Conservation (phyloP, 2,113 vertebrate genomes). For the Dromiciops gliroides region DNA sequence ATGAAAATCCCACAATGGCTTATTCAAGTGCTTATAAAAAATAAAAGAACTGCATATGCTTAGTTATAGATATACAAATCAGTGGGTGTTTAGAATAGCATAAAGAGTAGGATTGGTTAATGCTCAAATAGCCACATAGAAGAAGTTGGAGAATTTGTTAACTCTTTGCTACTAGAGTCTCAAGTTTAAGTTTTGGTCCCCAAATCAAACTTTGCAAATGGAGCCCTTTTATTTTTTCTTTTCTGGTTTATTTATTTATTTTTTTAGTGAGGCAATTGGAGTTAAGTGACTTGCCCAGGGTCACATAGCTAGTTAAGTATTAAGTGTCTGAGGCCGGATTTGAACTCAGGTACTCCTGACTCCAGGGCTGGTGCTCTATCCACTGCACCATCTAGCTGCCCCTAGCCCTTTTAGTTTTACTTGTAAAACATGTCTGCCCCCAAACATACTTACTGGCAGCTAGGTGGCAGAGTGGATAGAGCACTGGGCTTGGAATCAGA, state of each 20-base stretch:
- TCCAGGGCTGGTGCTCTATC: too few relatives aligned
- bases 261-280: too few relatives aligned
- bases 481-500: neutral
- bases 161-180: conserved; percentile 38
- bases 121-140: conserved; percentile 20
- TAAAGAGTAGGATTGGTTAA: conserved; percentile 52
- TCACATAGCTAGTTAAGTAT: too few relatives aligned
- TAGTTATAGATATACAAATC: conserved; percentile 50
- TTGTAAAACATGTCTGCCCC: neutral
- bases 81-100: conserved; percentile 51
- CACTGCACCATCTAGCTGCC: too few relatives aligned
- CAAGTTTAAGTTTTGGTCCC: conserved; percentile 21
- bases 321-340: too few relatives aligned
- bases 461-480: neutral
- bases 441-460: neutral
- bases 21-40: conserved; percentile 52
- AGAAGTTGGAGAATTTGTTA: conserved; percentile 5
- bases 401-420: too few relatives aligned
- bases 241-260: too few relatives aligned
- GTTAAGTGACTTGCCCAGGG: too few relatives aligned
- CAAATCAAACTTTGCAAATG: neutral
- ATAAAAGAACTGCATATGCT: conserved; percentile 63
- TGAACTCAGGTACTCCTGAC: too few relatives aligned
- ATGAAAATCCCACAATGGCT: conserved; percentile 29
- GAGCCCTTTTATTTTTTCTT: too few relatives aligned